Evolutionary conservation across 1,140 invertebrate genomes (phyloP), one percentile per base, ranked within the genome.

Genomic region (Drosophila auraria): DNA sequence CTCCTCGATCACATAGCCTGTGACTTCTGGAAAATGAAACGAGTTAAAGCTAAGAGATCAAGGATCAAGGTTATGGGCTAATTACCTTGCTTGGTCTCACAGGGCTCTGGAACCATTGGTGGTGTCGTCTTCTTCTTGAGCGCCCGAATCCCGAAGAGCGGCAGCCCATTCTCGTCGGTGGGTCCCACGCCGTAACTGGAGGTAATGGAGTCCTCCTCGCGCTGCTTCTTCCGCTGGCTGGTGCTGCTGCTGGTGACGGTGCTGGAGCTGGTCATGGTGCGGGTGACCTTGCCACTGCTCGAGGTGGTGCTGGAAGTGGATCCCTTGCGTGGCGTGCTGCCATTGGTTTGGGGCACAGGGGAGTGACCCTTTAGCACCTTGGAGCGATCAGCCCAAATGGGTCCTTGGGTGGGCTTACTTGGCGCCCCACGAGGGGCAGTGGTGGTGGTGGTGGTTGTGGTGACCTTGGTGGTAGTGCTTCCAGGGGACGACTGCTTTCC

Each of bases 101-200:
- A 80, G 56, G 84, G 77, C 7, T 56, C 68, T 27, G 20, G 30
- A 40, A 60, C 66, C 20, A 33, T 56, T 20, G 68, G 62, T 93
- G 94, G 83, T 94, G 91, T 94, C 38, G 94, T 93, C 66, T 95
- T 95, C 70, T 95, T 95, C 70, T 96, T 94, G 45, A 97, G 93
- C 42, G 96, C 96, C 84, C 95, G 94, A 56, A 97, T 94, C 42
- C 96, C 96, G 92, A 97, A 97, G 25, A 97, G 93, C 6, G 96
- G 96, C 61, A 94, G 93, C n/a, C 96, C 96, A 78, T 96, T 95
- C 73, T 96, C 96, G 89, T 97, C 96, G 6, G 96, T 96, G 44
- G 97, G 97, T 5, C 96, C 96, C 4, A 96, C 95, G 2, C 97
- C 96, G 91, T 97, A 97, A 87, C 96, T 96, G 2, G 96, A 97